Base-by-base conservation (phyloP, 1,140 invertebrate species). In the Myzus persicae region DNA sequence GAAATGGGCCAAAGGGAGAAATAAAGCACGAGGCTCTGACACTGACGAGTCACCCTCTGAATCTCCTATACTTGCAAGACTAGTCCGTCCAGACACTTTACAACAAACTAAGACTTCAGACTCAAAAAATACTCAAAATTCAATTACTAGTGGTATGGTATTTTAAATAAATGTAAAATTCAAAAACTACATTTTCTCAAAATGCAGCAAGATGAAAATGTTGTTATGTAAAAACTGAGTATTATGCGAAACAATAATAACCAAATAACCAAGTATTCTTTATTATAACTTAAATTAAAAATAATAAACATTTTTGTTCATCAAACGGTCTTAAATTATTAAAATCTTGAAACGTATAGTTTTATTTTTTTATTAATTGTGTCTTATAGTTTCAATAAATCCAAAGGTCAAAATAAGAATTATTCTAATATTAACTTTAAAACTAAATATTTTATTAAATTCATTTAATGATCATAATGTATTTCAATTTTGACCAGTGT, bases 11-110 rank as follows among this genome's bases (percentile, higher is more conserved):
- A 93, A 84, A 54, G 81, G 91, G 8, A 93, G 81, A 54, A 93
- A 48, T 40, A 93, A 93, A 93, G 48, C 91, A 31, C 91, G 91
- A 54, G 91, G 91, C 24, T 93, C 91, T 31, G 91, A 93, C n/a
- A 93, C 91, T 51, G 91, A 93, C 4, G 91, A 93, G 7, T 93
- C 91, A 2, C 91, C 91, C 18, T 93, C 44, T 31, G 76, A 93
- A 54, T 93, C 91, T 40, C 91, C 91, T 54, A 85, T 93, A 84
- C 31, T 93, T 26, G 1, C 46, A 20, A 84, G 91, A 93, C 31
- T 93, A 84, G 36, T 93, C 46, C 91, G 91, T 93, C 91, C 91
- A 40, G 91, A 93, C 3, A 84, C 91, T 1, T 84, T 93, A 93
- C 91, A 93, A 54, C 91, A 93, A 48, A n/a, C 46, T n/a, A 93